These are phyloP conservation scores for Philypnodon macrostomus DNA, from an alignment of 2,797 vertebrate genomes.

Conservation along the genomic window DNA sequence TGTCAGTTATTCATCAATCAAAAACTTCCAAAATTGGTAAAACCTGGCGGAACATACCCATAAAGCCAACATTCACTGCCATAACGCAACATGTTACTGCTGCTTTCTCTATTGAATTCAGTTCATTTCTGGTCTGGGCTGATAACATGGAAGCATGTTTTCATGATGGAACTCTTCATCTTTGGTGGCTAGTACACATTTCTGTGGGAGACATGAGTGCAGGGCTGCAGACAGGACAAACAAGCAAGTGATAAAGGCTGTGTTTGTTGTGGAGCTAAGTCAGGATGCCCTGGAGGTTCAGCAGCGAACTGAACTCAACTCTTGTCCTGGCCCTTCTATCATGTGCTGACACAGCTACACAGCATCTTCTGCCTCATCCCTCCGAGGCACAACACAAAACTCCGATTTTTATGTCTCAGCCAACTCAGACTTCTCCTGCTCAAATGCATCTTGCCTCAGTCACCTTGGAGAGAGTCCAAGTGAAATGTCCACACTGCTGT, in stretches of 20 bases:
- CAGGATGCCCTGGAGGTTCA: conserved; percentile 45
- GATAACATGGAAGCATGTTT: conserved; percentile 43
- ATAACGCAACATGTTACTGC: conserved; percentile 3
- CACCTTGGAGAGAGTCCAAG: conserved; percentile 13
- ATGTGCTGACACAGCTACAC: conserved; percentile 31
- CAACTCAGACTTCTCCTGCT: conserved; percentile 24
- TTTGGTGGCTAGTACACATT: conserved; percentile 25
- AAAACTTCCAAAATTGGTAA: not conserved
- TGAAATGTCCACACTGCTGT: conserved; percentile 10
- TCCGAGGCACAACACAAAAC: conserved; percentile 36
- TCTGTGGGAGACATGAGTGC: conserved; percentile 42
- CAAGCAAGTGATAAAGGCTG: conserved; percentile 51
- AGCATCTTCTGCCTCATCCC: conserved; percentile 26
- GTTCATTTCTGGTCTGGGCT: conserved; percentile 29
- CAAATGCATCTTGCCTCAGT: conserved; percentile 21
- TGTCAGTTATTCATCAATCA: not conserved
- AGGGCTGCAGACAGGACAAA: conserved; percentile 49
- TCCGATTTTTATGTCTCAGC: conserved; percentile 13
- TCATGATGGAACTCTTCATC: conserved; percentile 31
- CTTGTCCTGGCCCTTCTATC: conserved; percentile 31
- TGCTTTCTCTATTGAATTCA: conserved; percentile 18
- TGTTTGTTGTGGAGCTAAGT: conserved; percentile 51
- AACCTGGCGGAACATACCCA: not conserved
- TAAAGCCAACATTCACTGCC: conserved; percentile 1
- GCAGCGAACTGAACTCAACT: conserved; percentile 42